Conservation (phyloP, 2,888 invertebrate species). For the Agonopterix arenella region DNA sequence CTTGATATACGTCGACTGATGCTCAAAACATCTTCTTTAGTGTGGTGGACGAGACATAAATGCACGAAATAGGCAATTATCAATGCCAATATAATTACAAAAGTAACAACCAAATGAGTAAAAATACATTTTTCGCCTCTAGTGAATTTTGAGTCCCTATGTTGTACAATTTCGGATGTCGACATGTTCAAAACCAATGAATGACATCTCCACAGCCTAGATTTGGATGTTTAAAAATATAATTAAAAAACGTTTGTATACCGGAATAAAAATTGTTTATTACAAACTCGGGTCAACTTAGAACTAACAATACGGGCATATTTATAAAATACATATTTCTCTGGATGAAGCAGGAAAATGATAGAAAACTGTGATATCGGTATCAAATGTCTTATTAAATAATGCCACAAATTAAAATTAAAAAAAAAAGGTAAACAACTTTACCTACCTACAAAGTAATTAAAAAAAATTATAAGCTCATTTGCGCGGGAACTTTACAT, state of each 20-base stretch:
- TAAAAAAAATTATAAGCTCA: no score
- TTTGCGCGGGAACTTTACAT: no score
- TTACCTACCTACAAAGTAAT: no score
- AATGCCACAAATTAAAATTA: no score
- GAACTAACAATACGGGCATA: not conserved
- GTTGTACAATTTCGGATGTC: no score
- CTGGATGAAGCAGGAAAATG: not conserved
- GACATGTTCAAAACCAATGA: no score
- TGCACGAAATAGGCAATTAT: slow-evolving; percentile 38
- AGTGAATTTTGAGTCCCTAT: slow-evolving; percentile 35
- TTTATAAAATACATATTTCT: not conserved
- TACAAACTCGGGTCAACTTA: not conserved
- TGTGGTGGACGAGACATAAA: slow-evolving; percentile 33
- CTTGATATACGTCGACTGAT: no score
- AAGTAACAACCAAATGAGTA: slow-evolving; percentile 37
- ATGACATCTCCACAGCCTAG: not conserved
- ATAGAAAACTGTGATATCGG: not conserved
- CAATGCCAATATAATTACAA: slow-evolving; percentile 29
- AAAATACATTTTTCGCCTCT: slow-evolving; percentile 58
- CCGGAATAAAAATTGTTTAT: not conserved
- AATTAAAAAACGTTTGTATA: not conserved
- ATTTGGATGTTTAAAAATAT: not conserved
- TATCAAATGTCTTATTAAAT: not conserved
- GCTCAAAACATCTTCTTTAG: slow-evolving; percentile 18
- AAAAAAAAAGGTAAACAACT: no score